Evolutionary conservation across 2,797 vertebrate genomes (phyloP), one percentile per base, ranked within the genome.

Genomic region (Melanotaenia trifasciata): DNA sequence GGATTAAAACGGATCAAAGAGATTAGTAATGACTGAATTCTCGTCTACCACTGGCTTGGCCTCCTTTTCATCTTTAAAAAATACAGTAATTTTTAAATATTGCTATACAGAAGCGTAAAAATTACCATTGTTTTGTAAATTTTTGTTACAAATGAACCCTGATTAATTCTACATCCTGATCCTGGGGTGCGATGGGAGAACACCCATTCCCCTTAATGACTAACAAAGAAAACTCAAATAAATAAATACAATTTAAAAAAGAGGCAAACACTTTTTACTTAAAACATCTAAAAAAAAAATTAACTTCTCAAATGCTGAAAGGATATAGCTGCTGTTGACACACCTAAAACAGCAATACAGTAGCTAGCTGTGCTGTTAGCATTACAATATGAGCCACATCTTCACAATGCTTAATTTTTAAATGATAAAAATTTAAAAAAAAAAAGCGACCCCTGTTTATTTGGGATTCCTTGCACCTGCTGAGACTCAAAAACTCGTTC

Each of bases 391-490:
- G 76, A 74, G 76, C 78, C 70, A 60, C 71, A 64, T 83, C 74
- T 65, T 38, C 6, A 16, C 62, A 72, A 74, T 77, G 85, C 90
- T 79, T 88, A 78, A 91, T 87, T 90, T 83, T 79, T 71, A 88
- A 85, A 86, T 33, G 1, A 50, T n/a, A n/a, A 50, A 47, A 45
- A 85, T 74, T 74, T 57, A 77, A 72, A 78, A 57, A 50, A 57
- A 50, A 57, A 50, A 50, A 50, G 3, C 2, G n/a, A 58, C 53
- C 36, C 22, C 12, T 1, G 63, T 79, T 90, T 85, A 89, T 87
- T 91, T 86, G 74, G 74, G 86, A 93, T 92, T 92, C 87, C 47
- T 38, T 2, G 38, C n/a, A 74, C 82, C 70, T 65, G 75, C 83
- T 7, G 76, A 53, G 71, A 53, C 82, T 72, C 71, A 87, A 87